phyloP scores from a whole-genome alignment of 1,140 invertebrate genomes.

The Dolichoris vasculosae region DNA sequence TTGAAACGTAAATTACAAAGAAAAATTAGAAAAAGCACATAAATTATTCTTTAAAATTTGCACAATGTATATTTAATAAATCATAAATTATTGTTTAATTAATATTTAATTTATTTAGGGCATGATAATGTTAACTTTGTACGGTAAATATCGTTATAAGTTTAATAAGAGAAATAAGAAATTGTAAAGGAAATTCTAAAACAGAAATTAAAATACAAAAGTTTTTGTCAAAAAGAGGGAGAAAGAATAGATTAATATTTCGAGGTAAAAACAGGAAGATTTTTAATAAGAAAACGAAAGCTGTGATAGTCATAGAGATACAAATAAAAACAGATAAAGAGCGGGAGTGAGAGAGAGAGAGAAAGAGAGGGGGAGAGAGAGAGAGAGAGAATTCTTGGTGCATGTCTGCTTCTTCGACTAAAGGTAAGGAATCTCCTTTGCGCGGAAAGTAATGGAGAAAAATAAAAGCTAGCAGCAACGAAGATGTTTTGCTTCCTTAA shows the following conservation, averaged over 20 bases:
- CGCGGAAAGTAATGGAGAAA: slow-evolving; percentile 20
- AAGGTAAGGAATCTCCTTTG: slow-evolving; percentile 6
- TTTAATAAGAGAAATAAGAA: too few relatives aligned
- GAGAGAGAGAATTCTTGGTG: background rate
- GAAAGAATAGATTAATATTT: slow-evolving; percentile 3
- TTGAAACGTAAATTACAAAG: too few relatives aligned
- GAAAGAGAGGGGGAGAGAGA: background rate
- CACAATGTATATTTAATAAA: too few relatives aligned
- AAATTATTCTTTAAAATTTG: too few relatives aligned
- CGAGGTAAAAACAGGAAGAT: background rate
- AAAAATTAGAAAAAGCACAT: too few relatives aligned
- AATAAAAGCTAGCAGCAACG: slow-evolving; percentile 2
- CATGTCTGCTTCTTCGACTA: background rate
- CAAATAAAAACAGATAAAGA: too few relatives aligned
- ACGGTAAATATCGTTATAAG: too few relatives aligned
- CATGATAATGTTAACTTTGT: too few relatives aligned
- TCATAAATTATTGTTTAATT: too few relatives aligned
- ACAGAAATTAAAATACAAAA: too few relatives aligned
- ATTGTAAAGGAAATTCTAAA: background rate
- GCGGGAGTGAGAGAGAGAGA: background rate
- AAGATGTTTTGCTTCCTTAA: background rate
- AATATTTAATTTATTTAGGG: too few relatives aligned
- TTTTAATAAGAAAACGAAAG: background rate
- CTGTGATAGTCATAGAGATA: background rate
- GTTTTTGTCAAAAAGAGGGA: background rate